Evolutionary conservation across 1,140 invertebrate species (phyloP).

Genomic region (Octopus sinensis): DNA sequence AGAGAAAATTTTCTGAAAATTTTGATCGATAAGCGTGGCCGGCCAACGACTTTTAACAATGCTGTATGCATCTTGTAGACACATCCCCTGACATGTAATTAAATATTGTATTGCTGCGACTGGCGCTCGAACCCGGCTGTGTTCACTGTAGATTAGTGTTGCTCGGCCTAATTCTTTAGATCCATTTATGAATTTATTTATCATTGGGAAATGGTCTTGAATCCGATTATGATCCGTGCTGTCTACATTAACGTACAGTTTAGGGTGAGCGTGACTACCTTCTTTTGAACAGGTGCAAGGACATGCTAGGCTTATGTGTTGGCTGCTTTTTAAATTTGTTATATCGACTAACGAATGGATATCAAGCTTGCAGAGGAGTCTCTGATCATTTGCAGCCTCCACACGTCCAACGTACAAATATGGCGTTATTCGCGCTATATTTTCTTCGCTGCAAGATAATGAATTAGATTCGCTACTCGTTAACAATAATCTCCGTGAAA

Average conservation of each 20-base stretch:
- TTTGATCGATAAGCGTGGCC: conserved; percentile 27
- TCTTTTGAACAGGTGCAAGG: conserved; percentile 45
- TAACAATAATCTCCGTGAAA: too few species aligned
- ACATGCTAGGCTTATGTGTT: conserved; percentile 39
- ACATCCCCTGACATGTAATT: conserved; percentile 41
- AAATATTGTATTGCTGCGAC: conserved; percentile 49
- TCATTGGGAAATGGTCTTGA: conserved; percentile 46
- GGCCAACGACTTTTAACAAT: conserved; percentile 41
- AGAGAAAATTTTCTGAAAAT: background rate
- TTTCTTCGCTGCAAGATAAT: conserved; percentile 19
- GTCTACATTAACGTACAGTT: conserved; percentile 44
- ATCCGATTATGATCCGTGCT: conserved; percentile 45
- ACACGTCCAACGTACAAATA: conserved; percentile 47
- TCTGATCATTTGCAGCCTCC: conserved; percentile 46
- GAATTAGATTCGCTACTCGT: too few species aligned
- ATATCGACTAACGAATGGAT: conserved; percentile 48
- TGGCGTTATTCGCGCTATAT: conserved; percentile 39
- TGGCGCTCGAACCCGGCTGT: conserved; percentile 45
- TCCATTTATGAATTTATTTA: conserved; percentile 50
- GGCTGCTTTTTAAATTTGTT: conserved; percentile 36
- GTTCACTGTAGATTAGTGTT: conserved; percentile 46
- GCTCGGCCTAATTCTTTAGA: conserved; percentile 33
- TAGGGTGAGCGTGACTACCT: conserved; percentile 42
- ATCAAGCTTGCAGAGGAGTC: conserved; percentile 42
- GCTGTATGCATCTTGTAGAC: conserved; percentile 38